phyloP scores from a whole-genome alignment of 2,113 vertebrate genomes.

The Elephas maximus region DNA sequence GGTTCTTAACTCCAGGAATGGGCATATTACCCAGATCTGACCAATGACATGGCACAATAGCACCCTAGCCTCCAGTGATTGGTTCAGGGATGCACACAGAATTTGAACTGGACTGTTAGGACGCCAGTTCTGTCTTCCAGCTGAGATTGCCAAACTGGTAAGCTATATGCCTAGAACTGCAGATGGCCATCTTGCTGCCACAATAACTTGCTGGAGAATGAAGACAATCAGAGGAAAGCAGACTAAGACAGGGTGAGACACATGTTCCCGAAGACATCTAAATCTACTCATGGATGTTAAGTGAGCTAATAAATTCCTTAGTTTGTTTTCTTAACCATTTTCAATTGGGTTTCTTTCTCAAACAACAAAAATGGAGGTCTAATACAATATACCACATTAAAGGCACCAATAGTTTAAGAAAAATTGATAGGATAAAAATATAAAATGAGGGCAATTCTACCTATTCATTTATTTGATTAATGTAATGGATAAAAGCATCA shows the following conservation, averaged over 20 bases:
- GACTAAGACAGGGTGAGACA: not conserved
- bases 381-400: slow-evolving; percentile 10
- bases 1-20: not conserved
- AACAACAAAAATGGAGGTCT: not conserved
- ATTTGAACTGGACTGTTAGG: not conserved
- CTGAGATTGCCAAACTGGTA: not conserved
- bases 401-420: not conserved
- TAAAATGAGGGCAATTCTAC: not conserved
- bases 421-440: slow-evolving; percentile 38
- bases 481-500: not conserved
- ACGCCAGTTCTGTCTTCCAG: not conserved
- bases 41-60: not conserved
- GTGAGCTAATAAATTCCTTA: not conserved
- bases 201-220: slow-evolving; percentile 34
- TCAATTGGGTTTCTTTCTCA: slow-evolving; percentile 11
- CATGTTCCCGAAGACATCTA: not conserved
- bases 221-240: not conserved
- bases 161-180: not conserved
- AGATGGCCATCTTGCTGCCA: not conserved
- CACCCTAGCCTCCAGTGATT: not conserved
- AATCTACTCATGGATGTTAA: not conserved
- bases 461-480: slow-evolving; percentile 20
- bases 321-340: slow-evolving; percentile 29
- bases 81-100: not conserved
- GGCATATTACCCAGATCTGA: not conserved